Evolutionary conservation across 2,888 invertebrate genomes (phyloP), one percentile per base, ranked within the genome.

Genomic region (Thalpophila matura): DNA sequence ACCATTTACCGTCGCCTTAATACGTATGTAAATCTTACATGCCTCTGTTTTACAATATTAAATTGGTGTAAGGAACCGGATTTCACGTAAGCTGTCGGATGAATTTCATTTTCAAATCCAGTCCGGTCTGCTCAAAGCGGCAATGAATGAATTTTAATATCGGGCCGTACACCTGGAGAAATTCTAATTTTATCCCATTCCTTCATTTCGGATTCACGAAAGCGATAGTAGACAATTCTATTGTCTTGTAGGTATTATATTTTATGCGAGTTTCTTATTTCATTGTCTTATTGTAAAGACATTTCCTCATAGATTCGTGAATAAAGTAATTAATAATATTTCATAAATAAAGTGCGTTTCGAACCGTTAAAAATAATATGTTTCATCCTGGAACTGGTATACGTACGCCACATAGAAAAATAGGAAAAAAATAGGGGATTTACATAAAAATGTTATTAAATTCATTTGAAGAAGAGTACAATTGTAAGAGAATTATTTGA

Each of bases 131-230:
- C 60, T 71, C 74, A 77, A 81, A 78, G 81, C 79, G 67, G 72
- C 79, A 69, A 78, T 77, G 74, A 82, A 85, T 81, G 79, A 82
- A 83, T 83, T 85, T 84, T 84, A 84, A 85, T 83, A 83, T 75
- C 68, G 59, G 55, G 61, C 57, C 59, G 61, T 65, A 71, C 47
- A 71, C 64, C 66, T 59, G 62, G 53, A 67, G 62, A 61, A 70
- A 66, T 64, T 51, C 56, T 67, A 42, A 71, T 74, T 76, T 78
- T 55, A 56, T 45, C 31, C 43, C 20, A 47, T 55, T 65, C 55
- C 55, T 51, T 74, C 62, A 61, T 73, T 73, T 55, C 38, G 27
- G 9, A 70, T 70, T 74, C 62, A 55, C 27, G 43, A 45, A 63
- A 53, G 40, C 27, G 38, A 68, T 67, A 67, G 66, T 29, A 51